Evolutionary conservation across 1,140 invertebrate genomes (phyloP).

Genomic region (Pomacea maculata): DNA sequence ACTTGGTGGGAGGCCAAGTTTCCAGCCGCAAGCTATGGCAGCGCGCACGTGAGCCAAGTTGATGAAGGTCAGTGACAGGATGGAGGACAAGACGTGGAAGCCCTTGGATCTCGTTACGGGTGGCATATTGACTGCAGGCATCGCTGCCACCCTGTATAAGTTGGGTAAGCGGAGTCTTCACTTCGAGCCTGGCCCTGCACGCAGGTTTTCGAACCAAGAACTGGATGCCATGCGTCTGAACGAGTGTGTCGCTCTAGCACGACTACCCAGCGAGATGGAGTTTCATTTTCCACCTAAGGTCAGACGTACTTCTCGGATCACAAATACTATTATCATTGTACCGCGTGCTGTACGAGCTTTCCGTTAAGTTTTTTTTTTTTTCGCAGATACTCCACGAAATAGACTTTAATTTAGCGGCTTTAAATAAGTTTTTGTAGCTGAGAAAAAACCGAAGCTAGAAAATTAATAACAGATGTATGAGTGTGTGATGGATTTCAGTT

Average conservation of each 20-base stretch:
- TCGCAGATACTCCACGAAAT: too few species aligned
- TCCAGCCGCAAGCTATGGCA: too few species aligned
- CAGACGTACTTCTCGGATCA: not conserved
- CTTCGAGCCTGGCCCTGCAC: not conserved
- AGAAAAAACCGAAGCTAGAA: too few species aligned
- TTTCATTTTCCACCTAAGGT: not conserved
- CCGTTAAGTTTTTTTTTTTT: too few species aligned
- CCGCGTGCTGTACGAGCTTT: too few species aligned
- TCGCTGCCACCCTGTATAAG: conserved; percentile 10
- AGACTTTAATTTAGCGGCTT: too few species aligned
- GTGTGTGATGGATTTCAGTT: too few species aligned
- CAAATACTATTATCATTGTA: too few species aligned
- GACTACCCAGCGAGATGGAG: conserved; percentile 15
- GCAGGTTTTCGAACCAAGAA: not conserved
- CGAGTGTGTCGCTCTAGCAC: conserved; percentile 13
- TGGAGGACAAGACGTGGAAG: conserved; percentile 6
- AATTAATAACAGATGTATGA: too few species aligned
- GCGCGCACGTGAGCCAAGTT: too few species aligned
- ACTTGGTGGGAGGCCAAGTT: too few species aligned
- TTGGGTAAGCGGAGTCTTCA: not conserved
- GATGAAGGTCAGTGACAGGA: not conserved
- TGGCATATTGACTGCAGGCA: conserved; percentile 10
- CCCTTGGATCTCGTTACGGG: conserved; percentile 7
- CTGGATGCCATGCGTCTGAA: conserved; percentile 11
- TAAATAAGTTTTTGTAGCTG: too few species aligned